phyloP scores from a whole-genome alignment of 2,797 vertebrate genomes.

The Sebastes melanostomus region DNA sequence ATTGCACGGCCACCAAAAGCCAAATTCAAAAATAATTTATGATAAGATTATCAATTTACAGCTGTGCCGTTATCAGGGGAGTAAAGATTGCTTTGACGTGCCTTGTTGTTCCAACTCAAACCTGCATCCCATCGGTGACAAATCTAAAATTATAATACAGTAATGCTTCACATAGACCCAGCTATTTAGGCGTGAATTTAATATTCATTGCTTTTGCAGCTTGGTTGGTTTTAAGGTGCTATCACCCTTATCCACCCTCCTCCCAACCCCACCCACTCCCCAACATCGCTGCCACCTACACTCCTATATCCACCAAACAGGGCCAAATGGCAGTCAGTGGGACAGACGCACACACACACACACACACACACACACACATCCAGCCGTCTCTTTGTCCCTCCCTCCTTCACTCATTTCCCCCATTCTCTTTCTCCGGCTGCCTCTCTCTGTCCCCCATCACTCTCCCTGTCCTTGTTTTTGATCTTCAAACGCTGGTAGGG shows the following conservation, averaged over 20 bases:
- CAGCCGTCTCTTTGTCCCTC: conserved; percentile 72
- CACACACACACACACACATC: conserved; percentile 53
- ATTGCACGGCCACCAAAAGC: conserved; percentile 44
- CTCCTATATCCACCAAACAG: conserved; percentile 71
- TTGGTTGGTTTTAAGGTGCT: conserved; percentile 86
- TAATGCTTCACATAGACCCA: conserved; percentile 83
- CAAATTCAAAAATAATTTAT: conserved; percentile 53
- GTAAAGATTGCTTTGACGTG: conserved; percentile 67
- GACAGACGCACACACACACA: conserved; percentile 53
- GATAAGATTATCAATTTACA: conserved; percentile 67
- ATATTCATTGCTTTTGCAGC: conserved; percentile 88
- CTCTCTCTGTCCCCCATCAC: conserved; percentile 80
- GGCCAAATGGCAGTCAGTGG: conserved; percentile 73
- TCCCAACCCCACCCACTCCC: conserved; percentile 79
- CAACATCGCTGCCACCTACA: conserved; percentile 71
- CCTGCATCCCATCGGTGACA: conserved; percentile 80
- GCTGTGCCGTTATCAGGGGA: conserved; percentile 60
- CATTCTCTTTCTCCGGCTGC: conserved; percentile 69
- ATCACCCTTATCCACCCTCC: conserved; percentile 82
- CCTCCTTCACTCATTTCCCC: conserved; percentile 70
- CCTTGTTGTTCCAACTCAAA: conserved; percentile 78
- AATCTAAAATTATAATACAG: conserved; percentile 86
- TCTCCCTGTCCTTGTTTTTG: conserved; percentile 85
- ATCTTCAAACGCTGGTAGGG: conserved; percentile 85
- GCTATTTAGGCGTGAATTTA: conserved; percentile 86